phyloP scores from a whole-genome alignment of 2,888 invertebrate genomes.

The Andrena chrysosceles region DNA sequence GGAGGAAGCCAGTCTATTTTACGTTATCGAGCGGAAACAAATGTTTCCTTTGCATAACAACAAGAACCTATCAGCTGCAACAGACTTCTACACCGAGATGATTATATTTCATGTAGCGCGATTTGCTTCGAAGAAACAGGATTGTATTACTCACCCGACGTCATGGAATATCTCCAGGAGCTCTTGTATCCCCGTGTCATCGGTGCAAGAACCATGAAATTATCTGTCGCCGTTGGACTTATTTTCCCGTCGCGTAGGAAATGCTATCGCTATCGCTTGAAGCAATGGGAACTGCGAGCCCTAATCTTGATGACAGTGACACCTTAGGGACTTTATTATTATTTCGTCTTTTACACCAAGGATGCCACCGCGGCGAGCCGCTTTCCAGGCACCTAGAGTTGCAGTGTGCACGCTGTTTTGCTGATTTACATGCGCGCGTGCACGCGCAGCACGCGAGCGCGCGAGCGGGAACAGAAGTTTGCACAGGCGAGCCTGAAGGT shows the following conservation, averaged over 20 bases:
- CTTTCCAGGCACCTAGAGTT: background rate
- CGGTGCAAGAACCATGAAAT: conserved; percentile 21
- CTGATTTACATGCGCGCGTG: conserved; percentile 30
- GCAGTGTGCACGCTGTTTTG: background rate
- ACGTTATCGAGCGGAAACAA: background rate
- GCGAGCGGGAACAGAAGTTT: conserved; percentile 52
- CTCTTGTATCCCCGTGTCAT: background rate
- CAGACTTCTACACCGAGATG: background rate
- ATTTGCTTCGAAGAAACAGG: conserved; percentile 1
- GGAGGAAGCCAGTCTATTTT: background rate
- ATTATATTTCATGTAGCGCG: background rate
- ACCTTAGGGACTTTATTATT: too few species aligned
- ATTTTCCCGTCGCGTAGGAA: background rate
- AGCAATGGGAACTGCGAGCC: too few species aligned
- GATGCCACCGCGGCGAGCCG: background rate
- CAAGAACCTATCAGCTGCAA: background rate
- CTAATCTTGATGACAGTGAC: too few species aligned
- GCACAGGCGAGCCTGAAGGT: conserved; percentile 39
- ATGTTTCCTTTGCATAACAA: conserved; percentile 22
- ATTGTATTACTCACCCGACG: background rate
- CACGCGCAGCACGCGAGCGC: background rate
- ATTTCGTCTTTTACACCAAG: too few species aligned
- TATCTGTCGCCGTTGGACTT: conserved; percentile 7
- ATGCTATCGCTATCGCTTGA: background rate
- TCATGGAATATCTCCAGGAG: background rate